Conservation (phyloP, 2,888 invertebrate species). For the Patella depressa region DNA sequence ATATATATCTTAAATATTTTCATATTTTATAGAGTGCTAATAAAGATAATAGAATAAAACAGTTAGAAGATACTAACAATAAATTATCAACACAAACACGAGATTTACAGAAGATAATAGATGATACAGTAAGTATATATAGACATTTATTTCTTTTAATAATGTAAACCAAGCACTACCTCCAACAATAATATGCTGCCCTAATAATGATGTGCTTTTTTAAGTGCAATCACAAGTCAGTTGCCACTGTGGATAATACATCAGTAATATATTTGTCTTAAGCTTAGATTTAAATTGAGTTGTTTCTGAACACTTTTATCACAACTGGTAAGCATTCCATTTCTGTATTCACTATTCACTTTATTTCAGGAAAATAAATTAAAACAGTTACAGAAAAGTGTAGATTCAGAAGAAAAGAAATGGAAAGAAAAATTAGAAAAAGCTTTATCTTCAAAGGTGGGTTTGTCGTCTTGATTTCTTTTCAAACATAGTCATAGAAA, state of each 20-base stretch:
- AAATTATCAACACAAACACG: conserved; percentile 23
- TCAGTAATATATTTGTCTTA: no score
- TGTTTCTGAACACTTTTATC: no score
- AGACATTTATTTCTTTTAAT: no score
- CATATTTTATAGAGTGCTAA: conserved; percentile 26
- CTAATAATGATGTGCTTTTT: no score
- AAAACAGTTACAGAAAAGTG: conserved; percentile 81
- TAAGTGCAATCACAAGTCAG: no score
- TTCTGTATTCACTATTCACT: conserved; percentile 11
- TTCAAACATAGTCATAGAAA: no score
- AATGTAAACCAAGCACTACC: no score
- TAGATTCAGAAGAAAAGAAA: conserved; percentile 81
- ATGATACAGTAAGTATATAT: conserved; percentile 17
- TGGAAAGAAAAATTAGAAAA: conserved; percentile 73
- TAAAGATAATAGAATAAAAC: conserved; percentile 24
- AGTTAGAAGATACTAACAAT: conserved; percentile 28
- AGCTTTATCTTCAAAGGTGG: conserved; percentile 11
- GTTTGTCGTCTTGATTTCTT: no score
- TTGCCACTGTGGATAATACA: no score
- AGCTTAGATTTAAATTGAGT: no score
- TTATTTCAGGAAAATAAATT: conserved; percentile 80
- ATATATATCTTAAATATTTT: neutral
- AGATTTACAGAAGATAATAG: conserved; percentile 15
- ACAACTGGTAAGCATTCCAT: neutral
- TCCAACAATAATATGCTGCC: no score